These are phyloP conservation scores for Stenodera caucasica DNA, from an alignment of 2,888 invertebrate genomes.

Conservation along the genomic window DNA sequence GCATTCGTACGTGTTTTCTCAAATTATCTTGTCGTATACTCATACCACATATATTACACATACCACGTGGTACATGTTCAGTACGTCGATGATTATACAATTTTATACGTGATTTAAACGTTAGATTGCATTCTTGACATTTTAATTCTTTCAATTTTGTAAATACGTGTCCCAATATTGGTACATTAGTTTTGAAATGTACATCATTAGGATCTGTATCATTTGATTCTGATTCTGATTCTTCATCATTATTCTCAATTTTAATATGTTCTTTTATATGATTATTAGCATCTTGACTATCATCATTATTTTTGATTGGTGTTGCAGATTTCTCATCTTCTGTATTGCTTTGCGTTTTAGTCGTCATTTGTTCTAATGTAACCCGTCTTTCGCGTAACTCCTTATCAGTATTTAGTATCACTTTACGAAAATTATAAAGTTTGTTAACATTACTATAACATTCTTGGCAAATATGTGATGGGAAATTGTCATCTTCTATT, in stretches of 20 bases:
- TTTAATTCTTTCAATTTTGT: slow-evolving; percentile 26
- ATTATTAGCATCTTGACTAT: slow-evolving; percentile 1
- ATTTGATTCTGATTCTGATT: not conserved
- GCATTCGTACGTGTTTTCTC: slow-evolving; percentile 41
- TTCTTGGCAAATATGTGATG: slow-evolving; percentile 42
- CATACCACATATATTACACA: slow-evolving; percentile 48
- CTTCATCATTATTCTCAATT: slow-evolving; percentile 13
- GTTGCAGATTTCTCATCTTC: not conserved
- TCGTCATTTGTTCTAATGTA: slow-evolving; percentile 24
- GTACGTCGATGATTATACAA: slow-evolving; percentile 39
- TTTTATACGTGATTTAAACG: slow-evolving; percentile 37
- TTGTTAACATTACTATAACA: slow-evolving; percentile 42
- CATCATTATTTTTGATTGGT: not conserved
- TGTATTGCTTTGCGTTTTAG: slow-evolving; percentile 17
- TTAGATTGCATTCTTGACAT: slow-evolving; percentile 39
- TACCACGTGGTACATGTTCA: slow-evolving; percentile 38
- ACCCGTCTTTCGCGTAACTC: slow-evolving; percentile 35
- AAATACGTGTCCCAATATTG: slow-evolving; percentile 1
- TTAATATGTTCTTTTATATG: slow-evolving; percentile 10
- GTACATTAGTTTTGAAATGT: not conserved
- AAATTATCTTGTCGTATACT: slow-evolving; percentile 43
- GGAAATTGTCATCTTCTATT: slow-evolving; percentile 31
- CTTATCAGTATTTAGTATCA: slow-evolving; percentile 39
- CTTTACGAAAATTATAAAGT: slow-evolving; percentile 43
- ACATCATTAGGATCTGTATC: not conserved